Evolutionary conservation across 64 coral and sea anemone genomes (phyloP).

Genomic region (Pocillopora damicornis): DNA sequence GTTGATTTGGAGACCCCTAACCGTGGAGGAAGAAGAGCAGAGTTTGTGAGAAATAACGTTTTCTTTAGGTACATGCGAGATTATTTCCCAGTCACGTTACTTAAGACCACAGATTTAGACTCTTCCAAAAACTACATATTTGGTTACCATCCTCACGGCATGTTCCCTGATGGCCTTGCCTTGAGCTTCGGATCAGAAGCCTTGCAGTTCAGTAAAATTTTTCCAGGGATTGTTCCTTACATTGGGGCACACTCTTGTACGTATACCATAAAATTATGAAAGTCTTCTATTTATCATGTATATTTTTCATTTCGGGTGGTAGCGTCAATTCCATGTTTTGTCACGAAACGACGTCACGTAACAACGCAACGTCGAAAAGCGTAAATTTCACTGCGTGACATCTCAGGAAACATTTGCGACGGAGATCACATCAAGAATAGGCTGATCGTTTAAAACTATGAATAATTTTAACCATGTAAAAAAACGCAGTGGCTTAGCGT

Average conservation of each 20-base stretch:
- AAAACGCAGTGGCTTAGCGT: too few species aligned
- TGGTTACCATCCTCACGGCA: constrained; percentile 64
- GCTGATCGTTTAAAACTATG: too few species aligned
- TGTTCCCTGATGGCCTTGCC: constrained; percentile 42
- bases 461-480: too few species aligned
- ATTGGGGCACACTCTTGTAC: constrained; percentile 45
- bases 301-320: background rate
- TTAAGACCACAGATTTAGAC: constrained; percentile 49
- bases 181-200: constrained; percentile 51
- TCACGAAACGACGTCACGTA: too few species aligned
- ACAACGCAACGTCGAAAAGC: too few species aligned
- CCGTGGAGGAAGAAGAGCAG: constrained; percentile 12
- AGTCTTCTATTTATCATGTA: background rate
- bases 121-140: constrained; percentile 59
- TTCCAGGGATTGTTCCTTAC: constrained; percentile 55
- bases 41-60: constrained; percentile 17
- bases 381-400: too few species aligned
- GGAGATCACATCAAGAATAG: too few species aligned
- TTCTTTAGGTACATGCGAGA: constrained; percentile 39
- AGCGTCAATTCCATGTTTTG: too few species aligned
- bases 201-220: constrained; percentile 25
- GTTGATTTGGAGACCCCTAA: background rate
- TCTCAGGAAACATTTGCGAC: too few species aligned
- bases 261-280: background rate
- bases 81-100: constrained; percentile 52